Conservation (phyloP, 1,140 invertebrate genomes). For the Drosophila erecta region DNA sequence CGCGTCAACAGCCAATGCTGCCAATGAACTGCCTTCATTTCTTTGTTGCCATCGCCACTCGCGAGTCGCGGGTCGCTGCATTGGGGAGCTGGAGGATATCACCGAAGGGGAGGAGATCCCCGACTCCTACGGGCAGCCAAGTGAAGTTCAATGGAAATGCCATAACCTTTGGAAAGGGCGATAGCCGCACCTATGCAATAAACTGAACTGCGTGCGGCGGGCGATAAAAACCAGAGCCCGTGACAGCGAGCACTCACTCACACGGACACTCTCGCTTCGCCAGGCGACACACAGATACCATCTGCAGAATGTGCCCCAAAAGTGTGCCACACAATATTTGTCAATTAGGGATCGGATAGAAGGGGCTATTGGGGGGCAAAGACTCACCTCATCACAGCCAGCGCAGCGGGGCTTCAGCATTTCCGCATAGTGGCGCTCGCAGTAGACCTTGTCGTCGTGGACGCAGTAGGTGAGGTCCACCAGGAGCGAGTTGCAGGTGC, state of each 20-base stretch:
- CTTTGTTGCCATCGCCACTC: constrained; percentile 22
- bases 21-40: constrained; percentile 51
- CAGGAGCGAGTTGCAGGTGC: constrained; percentile 93
- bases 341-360: constrained; percentile 50
- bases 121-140: constrained; percentile 35
- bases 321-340: constrained; percentile 64
- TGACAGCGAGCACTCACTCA: constrained; percentile 42
- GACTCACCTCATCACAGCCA: constrained; percentile 97
- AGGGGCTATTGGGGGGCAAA: neutral
- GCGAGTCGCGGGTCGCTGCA: constrained; percentile 25
- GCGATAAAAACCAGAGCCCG: constrained; percentile 60
- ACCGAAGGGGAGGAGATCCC: constrained; percentile 6
- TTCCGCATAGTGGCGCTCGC: constrained; percentile 97
- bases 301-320: constrained; percentile 45
- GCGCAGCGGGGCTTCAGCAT: constrained; percentile 95
- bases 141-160: constrained; percentile 77
- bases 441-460: constrained; percentile 93
- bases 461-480: constrained; percentile 97
- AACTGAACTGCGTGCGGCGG: constrained; percentile 64
- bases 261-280: constrained; percentile 12
- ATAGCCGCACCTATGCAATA: constrained; percentile 67
- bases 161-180: constrained; percentile 36
- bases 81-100: constrained; percentile 31
- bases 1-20: constrained; percentile 55
- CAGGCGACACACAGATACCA: constrained; percentile 13